Evolutionary conservation across 2,888 invertebrate species (phyloP).

Genomic region (Melanophora roralis): DNA sequence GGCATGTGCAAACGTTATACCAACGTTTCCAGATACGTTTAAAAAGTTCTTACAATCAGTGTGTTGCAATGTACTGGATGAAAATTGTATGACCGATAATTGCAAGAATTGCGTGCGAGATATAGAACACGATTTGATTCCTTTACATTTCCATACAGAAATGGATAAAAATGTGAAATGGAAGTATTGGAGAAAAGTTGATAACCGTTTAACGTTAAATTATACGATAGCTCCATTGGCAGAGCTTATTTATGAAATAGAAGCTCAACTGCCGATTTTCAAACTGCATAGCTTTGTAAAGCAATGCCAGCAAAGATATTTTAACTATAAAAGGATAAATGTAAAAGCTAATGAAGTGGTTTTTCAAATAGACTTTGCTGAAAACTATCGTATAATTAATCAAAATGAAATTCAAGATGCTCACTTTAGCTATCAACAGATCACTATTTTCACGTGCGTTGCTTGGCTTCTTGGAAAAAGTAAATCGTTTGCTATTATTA

Average conservation of each 20-base stretch:
- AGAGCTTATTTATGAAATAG: slow-evolving; percentile 24
- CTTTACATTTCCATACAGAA: slow-evolving; percentile 25
- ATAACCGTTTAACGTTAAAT: slow-evolving; percentile 30
- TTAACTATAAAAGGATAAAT: background rate
- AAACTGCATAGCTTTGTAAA: slow-evolving; percentile 37
- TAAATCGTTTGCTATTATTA: too few relatives aligned
- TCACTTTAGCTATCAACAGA: too few relatives aligned
- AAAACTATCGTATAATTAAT: background rate
- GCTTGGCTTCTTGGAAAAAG: too few relatives aligned
- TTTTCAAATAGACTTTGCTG: background rate
- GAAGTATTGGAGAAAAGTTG: slow-evolving; percentile 45
- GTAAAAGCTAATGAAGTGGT: background rate
- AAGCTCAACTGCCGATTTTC: slow-evolving; percentile 42
- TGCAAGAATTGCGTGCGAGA: slow-evolving; percentile 13
- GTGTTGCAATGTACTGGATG: slow-evolving; percentile 37
- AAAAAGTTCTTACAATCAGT: slow-evolving; percentile 20
- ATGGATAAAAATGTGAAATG: slow-evolving; percentile 22
- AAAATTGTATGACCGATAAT: too few relatives aligned
- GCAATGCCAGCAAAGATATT: too few relatives aligned
- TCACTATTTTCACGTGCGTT: too few relatives aligned
- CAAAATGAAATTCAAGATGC: background rate
- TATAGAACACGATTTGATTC: too few relatives aligned
- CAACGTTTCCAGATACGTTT: slow-evolving; percentile 34
- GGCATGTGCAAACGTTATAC: slow-evolving; percentile 26
- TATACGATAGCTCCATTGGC: slow-evolving; percentile 26